Conservation (phyloP, 2,888 invertebrate genomes). For the Machimus rusticus region DNA sequence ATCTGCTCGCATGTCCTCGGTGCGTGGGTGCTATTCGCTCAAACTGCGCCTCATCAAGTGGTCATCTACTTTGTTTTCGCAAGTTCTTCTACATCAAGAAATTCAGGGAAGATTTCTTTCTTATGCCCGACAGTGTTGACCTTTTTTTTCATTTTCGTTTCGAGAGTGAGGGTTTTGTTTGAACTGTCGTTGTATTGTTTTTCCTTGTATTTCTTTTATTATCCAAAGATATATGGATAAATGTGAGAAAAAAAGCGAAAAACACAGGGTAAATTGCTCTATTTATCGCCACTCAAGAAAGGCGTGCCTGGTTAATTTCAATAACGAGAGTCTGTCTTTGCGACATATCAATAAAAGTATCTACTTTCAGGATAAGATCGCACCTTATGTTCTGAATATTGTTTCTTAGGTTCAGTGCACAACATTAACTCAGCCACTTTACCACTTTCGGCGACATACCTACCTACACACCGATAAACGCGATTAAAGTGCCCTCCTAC, state of each 20-base stretch:
- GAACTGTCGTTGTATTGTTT: not conserved
- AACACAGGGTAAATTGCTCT: not conserved
- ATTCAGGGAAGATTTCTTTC: not conserved
- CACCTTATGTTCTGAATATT: not conserved
- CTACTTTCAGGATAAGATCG: not conserved
- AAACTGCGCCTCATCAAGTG: slow-evolving; percentile 3
- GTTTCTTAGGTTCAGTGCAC: not conserved
- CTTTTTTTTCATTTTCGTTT: not conserved
- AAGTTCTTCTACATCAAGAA: not conserved
- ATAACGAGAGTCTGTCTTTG: not conserved
- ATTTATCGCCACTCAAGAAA: not conserved
- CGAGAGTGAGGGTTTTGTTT: not conserved
- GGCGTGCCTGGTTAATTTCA: not conserved
- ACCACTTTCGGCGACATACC: no score
- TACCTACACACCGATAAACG: no score
- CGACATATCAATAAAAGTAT: not conserved
- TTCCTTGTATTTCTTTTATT: not conserved
- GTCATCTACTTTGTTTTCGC: slow-evolving; percentile 7
- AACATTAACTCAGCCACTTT: no score
- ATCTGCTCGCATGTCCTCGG: not conserved
- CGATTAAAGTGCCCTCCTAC: no score
- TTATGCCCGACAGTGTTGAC: not conserved
- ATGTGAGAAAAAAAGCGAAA: not conserved
- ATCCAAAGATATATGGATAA: not conserved
- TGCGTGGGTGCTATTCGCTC: not conserved